Evolutionary conservation across 2,888 invertebrate genomes (phyloP), one percentile per base, ranked within the genome.

Genomic region (Carterocephalus palaemon): DNA sequence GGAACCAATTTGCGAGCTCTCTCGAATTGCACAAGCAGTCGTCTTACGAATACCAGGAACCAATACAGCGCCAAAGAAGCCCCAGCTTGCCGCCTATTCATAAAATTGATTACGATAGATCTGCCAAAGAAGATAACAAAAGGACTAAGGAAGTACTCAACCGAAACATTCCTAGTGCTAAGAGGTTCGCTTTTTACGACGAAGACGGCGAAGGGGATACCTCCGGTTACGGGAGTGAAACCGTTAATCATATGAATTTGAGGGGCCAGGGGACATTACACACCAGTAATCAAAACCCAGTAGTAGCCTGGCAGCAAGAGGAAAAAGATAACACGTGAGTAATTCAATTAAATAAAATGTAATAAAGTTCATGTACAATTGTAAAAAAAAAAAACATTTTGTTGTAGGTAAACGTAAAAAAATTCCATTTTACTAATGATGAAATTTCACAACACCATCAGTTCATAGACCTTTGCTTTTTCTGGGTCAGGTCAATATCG

Each of bases 221-320:
- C 41, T 94, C 94, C 17, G 95, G 95, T 22, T 94, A 95, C 75
- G 92, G 93, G 34, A 95, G 95, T 69, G 94, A 95, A 67, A 92
- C 92, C 33, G 76, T 89, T 6, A 89, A 90, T 64, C 88, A 89
- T 48, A 88, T 75, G 69, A 76, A 75, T 39, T 54, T 54, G 24
- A 70, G 68, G 53, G 65, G 62, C 49, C 70, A 65, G 48, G 60
- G 64, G 13, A 60, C 62, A 2, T 53, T 74, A 28, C 67, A 70
- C 24, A 60, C 48, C 8, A 59, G 52, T 46, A 57, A 63, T 33
- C 63, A 60, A 29, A 74, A 67, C 9, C 76, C 81, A 4, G 75
- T 87, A 2, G 70, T 84, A 39, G 86, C 83, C 26, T 87, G 87
- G 86, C 84, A 86, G 54, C 81, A 83, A 54, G 72, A 75, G 31